Evolutionary conservation across 2,797 vertebrate species (phyloP), one percentile per base, ranked within the genome.

Genomic region (Rhyacichthys aspro): DNA sequence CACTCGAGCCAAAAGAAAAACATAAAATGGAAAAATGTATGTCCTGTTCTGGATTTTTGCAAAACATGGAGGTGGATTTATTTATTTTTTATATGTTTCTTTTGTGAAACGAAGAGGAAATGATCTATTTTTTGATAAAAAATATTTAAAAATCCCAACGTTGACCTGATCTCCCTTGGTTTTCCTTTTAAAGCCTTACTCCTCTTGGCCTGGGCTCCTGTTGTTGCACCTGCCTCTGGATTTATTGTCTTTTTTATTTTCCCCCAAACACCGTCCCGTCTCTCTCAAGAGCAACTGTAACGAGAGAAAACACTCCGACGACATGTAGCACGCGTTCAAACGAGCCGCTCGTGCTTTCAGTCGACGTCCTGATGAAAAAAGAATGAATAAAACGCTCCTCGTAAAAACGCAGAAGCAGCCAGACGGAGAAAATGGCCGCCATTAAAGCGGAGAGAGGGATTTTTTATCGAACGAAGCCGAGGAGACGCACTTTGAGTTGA

Each of bases 311-410:
- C 12, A 43, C n/a, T 41, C 11, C 59, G 77, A 67, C 44, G 49
- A 45, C 46, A 72, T 9, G 33, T 39, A 48, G 39, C 55, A 37
- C 19, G 43, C 33, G 67, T 58, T 7, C 59, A 77, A 79, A 58
- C 6, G 7, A 70, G 44, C 36, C 28, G 7, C 66, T 63, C 43
- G 53, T 55, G 49, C 61, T 64, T 74, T 70, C 59, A 59, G 59
- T 78, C 74, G 61, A 81, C 74, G 70, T 74, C 65, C 33, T 69
- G 54, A 84, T 84, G 73, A 81, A 83, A 82, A 80, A 79, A 70
- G 59, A 54, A 72, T 59, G 66, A 62, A 77, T 78, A 73, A 85
- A 79, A 78, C 18, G 61, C 53, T 66, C 70, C 72, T 67, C 68
- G 74, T 81, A 79, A 78, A n/a, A 36, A 87, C 79, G 71, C 62